Base-by-base conservation (phyloP, 2,888 invertebrate species). In the Cephus spinipes region DNA sequence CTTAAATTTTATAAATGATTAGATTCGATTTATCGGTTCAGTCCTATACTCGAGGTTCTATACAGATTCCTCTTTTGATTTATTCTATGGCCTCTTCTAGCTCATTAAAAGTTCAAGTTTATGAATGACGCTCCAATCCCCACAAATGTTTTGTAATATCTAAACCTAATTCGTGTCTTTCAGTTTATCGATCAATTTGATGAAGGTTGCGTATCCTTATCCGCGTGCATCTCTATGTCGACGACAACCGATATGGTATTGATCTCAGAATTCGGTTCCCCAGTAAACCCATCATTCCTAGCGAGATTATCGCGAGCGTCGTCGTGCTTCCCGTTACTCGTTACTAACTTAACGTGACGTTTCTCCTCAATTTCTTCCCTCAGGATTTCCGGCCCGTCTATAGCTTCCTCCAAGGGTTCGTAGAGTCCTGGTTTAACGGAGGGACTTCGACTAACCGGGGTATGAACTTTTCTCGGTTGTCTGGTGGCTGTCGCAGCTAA, bases 351-450 rank as follows among this genome's bases (percentile, higher is more conserved):
- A 31, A 71, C 2, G 15, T 31, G 77, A 77, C 34, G 68, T 77
- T 31, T 75, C 73, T 55, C 31, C 15, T 74, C 33, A 69, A 78
- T 77, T 74, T 75, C 79, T 81, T 85, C 81, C 73, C 79, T 81
- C 73, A 36, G 36, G 71, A 82, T 74, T 33, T 86, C 84, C 78
- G 83, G 83, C 36, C 80, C 83, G 76, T 89, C 87, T 79, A 79
- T 80, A 68, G 85, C 84, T 73, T 90, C 87, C 78, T 90, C 88
- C 81, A 91, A 84, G 68, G 89, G 89, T 81, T 90, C 87, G 83
- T 91, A 91, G 83, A 82, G 81, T 36, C 90, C 91, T 77, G 87
- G 88, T 75, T 82, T 88, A 55, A 87, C 81, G 79, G 89, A 89
- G 69, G 87, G 83, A 79, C 86, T 86, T 76, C 88, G 87, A 79